Evolutionary conservation across 64 coral and sea anemone species (phyloP).

Genomic region (Actinia equina): DNA sequence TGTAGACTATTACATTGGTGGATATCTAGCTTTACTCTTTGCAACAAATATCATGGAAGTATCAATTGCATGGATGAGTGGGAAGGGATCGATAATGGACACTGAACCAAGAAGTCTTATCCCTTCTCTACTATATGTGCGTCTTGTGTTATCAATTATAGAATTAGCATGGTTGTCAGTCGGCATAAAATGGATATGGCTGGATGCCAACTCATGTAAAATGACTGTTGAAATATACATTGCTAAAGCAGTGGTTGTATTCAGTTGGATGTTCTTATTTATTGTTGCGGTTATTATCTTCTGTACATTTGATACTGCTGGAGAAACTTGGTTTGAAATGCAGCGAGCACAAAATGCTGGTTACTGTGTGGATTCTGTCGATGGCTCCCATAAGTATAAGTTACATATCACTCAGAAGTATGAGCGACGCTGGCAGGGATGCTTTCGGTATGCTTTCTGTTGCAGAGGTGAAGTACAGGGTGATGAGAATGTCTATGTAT

Average conservation of each 20-base stretch:
- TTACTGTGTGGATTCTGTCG: constrained; percentile 21
- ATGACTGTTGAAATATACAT: constrained; percentile 66
- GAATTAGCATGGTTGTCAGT: constrained; percentile 90
- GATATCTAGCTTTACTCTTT: constrained; percentile 93
- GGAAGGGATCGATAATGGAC: constrained; percentile 88
- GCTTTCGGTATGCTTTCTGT: constrained; percentile 67
- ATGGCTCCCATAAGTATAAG: constrained; percentile 51
- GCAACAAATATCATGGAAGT: constrained; percentile 95
- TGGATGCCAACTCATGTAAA: constrained; percentile 48
- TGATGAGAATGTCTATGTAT: constrained; percentile 92
- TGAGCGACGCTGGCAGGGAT: constrained; percentile 74
- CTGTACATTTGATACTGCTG: constrained; percentile 96
- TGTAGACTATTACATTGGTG: constrained; percentile 92
- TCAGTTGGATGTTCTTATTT: constrained; percentile 97
- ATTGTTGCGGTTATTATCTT: constrained; percentile 61
- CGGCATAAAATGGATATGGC: constrained; percentile 94
- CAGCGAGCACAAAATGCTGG: constrained; percentile 52
- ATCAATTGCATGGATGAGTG: constrained; percentile 91
- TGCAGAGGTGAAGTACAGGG: constrained; percentile 75
- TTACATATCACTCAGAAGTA: constrained; percentile 77
- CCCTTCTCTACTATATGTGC: constrained; percentile 77
- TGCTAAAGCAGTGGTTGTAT: constrained; percentile 78
- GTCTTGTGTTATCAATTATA: constrained; percentile 73
- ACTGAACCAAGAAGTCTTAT: constrained; percentile 83
- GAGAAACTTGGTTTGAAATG: constrained; percentile 76